Base-by-base conservation (phyloP, 2,888 invertebrate genomes). In the Itoplectis maculator region DNA sequence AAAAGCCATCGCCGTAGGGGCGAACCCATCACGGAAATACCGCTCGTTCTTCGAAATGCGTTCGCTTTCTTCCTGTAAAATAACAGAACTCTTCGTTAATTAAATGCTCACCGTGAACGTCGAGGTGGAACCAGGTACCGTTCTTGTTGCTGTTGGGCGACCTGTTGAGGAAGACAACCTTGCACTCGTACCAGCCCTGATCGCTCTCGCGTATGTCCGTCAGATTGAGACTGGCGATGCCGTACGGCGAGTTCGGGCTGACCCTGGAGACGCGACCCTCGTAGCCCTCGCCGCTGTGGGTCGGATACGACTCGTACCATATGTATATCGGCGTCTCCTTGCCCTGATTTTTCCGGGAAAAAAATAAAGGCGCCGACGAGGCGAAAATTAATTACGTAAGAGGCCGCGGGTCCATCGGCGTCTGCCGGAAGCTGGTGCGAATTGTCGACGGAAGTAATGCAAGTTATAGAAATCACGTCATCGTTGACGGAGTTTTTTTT, bases 51-150 rank as follows among this genome's bases (percentile, higher is more conserved):
- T 83, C 83, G 77, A 86, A 88, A 88, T 29, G 29, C 29, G n/a
- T n/a, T 5, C 29, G 29, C 29, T 29, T 2, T 5, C 29, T 29
- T 29, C 29, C 29, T 29, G 29, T 29, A 5, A 29, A 29, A 29
- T 29, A 29, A 29, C 29, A 29, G 29, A 29, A 5, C 29, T 2
- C 5, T 29, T 3, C 29, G 45, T 45, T 13, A n/a, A 45, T 45
- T 45, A 29, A n/a, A 11, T 35, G 90, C 94, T 94, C 90, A 95
- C 95, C 94, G 95, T 98, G 98, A 93, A 99, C 98, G 94, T 98
- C 98, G 93, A 99, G 95, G 94, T 99, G 98, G 94, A 99, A 98
- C 98, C 98, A 99, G 91, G 98, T 98, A 92, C 99, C 98, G 94
- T 97, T 98, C 94, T 97, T 97, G 94, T 96, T 96, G 93, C 96